phyloP scores from a whole-genome alignment of 2,888 invertebrate genomes.

The Drosophila fungiperda region DNA sequence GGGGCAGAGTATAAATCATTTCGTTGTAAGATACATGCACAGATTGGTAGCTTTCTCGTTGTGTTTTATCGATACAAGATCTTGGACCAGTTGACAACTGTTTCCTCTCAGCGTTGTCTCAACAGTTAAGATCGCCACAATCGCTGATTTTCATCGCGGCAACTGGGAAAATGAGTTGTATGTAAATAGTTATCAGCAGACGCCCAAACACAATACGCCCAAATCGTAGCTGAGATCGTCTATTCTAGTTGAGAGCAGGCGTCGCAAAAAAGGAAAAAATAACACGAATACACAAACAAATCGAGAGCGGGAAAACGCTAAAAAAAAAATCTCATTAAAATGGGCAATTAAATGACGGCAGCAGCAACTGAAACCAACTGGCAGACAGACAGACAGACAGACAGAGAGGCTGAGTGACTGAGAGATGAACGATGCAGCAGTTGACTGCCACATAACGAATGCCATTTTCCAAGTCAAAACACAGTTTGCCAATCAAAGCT shows the following conservation, averaged over 20 bases:
- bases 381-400: slow-evolving; percentile 39
- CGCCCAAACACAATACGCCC: slow-evolving; percentile 78
- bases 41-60: slow-evolving; percentile 8
- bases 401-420: slow-evolving; percentile 5
- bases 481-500: slow-evolving; percentile 61
- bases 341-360: slow-evolving; percentile 79
- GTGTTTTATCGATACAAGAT: slow-evolving; percentile 37
- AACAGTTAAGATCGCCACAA: slow-evolving; percentile 59
- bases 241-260: slow-evolving; percentile 53
- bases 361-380: slow-evolving; percentile 68
- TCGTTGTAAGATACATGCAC: slow-evolving; percentile 10
- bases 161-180: slow-evolving; percentile 62
- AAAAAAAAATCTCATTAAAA: slow-evolving; percentile 79
- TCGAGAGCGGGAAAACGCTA: slow-evolving; percentile 45
- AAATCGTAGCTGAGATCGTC: slow-evolving; percentile 45
- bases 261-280: slow-evolving; percentile 35
- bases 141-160: slow-evolving; percentile 73
- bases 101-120: slow-evolving; percentile 43
- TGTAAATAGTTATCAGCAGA: slow-evolving; percentile 63
- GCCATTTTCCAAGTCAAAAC: slow-evolving; percentile 59
- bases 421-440: slow-evolving; percentile 15
- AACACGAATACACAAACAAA: slow-evolving; percentile 2
- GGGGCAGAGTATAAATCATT: slow-evolving; percentile 14
- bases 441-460: slow-evolving; percentile 49
- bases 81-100: slow-evolving; percentile 56